Evolutionary conservation across 2,888 invertebrate species (phyloP), one percentile per base, ranked within the genome.

Genomic region (Ceratothoa steindachneri): DNA sequence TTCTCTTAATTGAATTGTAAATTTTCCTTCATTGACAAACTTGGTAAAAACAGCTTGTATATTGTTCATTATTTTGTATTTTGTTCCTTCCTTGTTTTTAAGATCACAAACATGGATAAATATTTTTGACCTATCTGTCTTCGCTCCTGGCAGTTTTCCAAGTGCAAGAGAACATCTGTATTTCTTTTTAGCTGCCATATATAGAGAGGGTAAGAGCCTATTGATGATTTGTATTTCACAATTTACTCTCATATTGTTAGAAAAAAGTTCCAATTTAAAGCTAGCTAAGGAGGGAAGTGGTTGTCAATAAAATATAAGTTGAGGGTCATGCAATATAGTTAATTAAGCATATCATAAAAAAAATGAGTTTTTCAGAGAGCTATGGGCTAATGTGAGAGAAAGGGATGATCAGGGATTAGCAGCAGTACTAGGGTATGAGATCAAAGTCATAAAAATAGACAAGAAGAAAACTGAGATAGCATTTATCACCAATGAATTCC

Each of bases 11-110:
- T 74, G 74, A 29, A 77, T 67, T 12, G 77, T 75, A 27, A 77
- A 77, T 52, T 77, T 77, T 12, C 77, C 77, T 60, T 75, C 74
- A 2, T 28, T 24, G 7, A 75, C n/a, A 55, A 70, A 77, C 67
- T 77, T 74, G 41, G 77, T 70, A 29, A 77, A 75, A 7, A 77
- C 72, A 0, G 66, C 60, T 66, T 70, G 68, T n/a, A 77, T 71
- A 30, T 77, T 77, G 1, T 69, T 72, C 30, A 24, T 30, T 31
- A 77, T 69, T 74, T 77, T 51, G 19, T 51, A 51, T 19, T 51
- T 51, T 3, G 52, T 51, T 51, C 52, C 52, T n/a, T 15, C 15
- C 19, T 51, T 51, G 19, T 51, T 51, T 19, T 51, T 15, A 1
- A 51, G 52, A 2, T 15, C 19, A 51, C 52, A 51, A n/a, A 51